phyloP scores from a whole-genome alignment of 2,113 vertebrate species.

The Oreochromis tanganicae region DNA sequence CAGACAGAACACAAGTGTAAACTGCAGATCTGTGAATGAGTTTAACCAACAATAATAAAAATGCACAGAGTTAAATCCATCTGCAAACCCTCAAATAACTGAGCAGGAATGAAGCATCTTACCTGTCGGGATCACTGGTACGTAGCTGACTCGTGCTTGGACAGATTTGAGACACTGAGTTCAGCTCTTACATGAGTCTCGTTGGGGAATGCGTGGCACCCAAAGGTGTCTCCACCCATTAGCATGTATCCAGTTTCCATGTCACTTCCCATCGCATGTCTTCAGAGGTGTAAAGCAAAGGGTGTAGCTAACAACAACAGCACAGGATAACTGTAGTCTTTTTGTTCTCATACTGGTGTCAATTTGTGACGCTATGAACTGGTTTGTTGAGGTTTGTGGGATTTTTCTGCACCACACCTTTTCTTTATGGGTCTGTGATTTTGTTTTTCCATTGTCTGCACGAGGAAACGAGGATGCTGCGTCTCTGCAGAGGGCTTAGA shows the following conservation, averaged over 20 bases:
- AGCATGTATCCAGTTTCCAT: neutral
- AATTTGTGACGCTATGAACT: neutral
- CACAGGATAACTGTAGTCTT: neutral
- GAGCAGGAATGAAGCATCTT: neutral
- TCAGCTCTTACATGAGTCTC: neutral
- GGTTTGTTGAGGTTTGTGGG: neutral
- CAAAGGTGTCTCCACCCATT: conserved; percentile 13
- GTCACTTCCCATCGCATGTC: neutral
- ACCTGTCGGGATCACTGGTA: conserved; percentile 22
- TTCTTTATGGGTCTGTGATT: neutral
- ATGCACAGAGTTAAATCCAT: neutral
- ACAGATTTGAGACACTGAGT: neutral
- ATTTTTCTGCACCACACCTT: neutral
- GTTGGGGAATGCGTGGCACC: neutral
- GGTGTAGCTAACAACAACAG: neutral
- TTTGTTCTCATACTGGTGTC: neutral
- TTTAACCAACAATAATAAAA: neutral
- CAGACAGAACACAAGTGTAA: neutral
- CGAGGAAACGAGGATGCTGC: rapidly evolving
- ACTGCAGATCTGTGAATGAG: neutral
- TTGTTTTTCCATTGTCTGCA: neutral
- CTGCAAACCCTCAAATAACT: neutral
- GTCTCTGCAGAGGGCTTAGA: neutral
- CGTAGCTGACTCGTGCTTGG: neutral
- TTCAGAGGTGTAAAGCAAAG: neutral